Evolutionary conservation across 2,797 vertebrate genomes (phyloP).

Genomic region (Tragelaphus eurycerus): DNA sequence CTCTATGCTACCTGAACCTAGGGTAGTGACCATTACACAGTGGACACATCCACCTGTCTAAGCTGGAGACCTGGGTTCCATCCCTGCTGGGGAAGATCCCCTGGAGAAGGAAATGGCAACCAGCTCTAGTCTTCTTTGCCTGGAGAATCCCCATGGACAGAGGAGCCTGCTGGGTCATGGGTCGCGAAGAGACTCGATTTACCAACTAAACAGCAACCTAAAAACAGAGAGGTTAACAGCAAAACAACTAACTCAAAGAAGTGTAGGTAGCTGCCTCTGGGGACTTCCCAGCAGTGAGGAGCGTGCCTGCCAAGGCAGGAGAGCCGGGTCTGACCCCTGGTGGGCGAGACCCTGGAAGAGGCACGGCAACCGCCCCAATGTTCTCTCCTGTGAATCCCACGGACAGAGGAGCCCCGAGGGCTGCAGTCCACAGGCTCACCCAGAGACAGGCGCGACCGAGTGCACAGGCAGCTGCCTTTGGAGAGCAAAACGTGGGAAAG

Average conservation of each 20-base stretch:
- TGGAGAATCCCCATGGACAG: neutral
- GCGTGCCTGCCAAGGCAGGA: neutral
- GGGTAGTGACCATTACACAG: neutral
- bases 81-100: neutral
- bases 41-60: neutral
- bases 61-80: neutral
- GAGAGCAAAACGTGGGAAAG: neutral
- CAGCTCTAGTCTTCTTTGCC: neutral
- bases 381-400: neutral
- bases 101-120: neutral
- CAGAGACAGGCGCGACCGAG: accelerated
- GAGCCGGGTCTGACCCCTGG: neutral
- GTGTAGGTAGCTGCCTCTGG: neutral
- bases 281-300: neutral
- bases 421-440: neutral
- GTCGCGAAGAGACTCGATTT: neutral
- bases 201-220: neutral
- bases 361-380: accelerated
- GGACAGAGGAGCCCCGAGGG: neutral
- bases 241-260: neutral
- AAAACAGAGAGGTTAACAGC: neutral
- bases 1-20: neutral
- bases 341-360: neutral
- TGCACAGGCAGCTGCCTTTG: neutral
- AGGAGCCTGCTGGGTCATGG: neutral